Base-by-base conservation (phyloP, 2,113 vertebrate species). In the Smithornis capensis region DNA sequence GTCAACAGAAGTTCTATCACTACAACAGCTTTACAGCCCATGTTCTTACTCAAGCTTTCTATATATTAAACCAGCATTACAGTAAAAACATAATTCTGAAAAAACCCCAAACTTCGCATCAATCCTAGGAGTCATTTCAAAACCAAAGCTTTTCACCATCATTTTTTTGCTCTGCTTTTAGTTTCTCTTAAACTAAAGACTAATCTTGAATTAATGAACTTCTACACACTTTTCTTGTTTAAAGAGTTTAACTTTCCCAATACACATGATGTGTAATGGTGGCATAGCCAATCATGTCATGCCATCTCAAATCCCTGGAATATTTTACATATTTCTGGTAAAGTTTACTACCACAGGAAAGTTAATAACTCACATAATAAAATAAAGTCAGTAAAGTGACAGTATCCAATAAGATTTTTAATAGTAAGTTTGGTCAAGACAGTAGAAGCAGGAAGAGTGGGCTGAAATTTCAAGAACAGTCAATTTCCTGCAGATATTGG, bases 381-480 rank as follows among this genome's bases (percentile, higher is more conserved):
- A 88, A 56, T 37, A 56, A 92, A 78, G 56, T 40, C 71, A 90
- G 57, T 62, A 74, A 86, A 86, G 37, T 49, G 40, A 84, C 21
- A 78, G 19, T 31, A 90, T 35, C 23, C 49, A 83, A 7, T 44
- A 7, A 76, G 17, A 74, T 50, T 84, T 89, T 60, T 60, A 73
- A 86, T 12, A 52, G 22, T 21, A 77, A 83, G 35, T 45, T 64
- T 83, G 37, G 64, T 89, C 47, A 93, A 93, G 62, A 83, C 56
- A 92, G 69, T 60, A 83, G 55, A 79, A 94, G 89, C 81, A 92
- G 87, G 75, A 95, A 94, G 24, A 77, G 90, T 86, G 92, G 93
- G 88, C 88, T 93, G 85, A 78, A 92, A 83, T 90, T 73, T 95
- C 92, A 90, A 83, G 59, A 94, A 90, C 44, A 73, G 59, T 68